These are phyloP conservation scores for Microplitis mediator DNA, from an alignment of 1,140 invertebrate genomes.

Conservation along the genomic window DNA sequence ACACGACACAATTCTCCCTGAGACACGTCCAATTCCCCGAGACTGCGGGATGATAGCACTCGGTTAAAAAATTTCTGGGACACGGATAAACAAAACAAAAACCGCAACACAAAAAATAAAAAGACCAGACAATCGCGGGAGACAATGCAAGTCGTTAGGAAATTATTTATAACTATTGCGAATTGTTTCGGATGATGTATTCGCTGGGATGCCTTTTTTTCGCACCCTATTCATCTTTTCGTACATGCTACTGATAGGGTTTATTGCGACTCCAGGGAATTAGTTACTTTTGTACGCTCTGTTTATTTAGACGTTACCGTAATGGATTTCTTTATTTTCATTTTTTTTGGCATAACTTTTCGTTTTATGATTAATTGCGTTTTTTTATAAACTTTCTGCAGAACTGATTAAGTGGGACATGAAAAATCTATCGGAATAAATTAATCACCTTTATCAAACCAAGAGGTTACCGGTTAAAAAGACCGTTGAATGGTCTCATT, in stretches of 20 bases:
- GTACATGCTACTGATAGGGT: slow-evolving; percentile 8
- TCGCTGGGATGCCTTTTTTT: not conserved
- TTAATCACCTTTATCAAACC: too few species aligned
- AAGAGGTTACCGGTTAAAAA: too few species aligned
- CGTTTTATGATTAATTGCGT: not conserved
- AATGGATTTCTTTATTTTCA: not conserved
- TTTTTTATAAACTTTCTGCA: too few species aligned
- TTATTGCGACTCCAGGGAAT: slow-evolving; percentile 23
- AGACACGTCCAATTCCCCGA: slow-evolving; percentile 28
- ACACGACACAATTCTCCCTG: not conserved
- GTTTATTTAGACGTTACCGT: not conserved
- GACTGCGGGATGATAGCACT: not conserved
- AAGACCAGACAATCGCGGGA: slow-evolving; percentile 5
- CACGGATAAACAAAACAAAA: not conserved
- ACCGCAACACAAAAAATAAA: too few species aligned
- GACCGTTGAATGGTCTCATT: too few species aligned
- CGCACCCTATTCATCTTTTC: not conserved
- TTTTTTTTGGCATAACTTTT: not conserved
- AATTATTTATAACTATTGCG: slow-evolving; percentile 20
- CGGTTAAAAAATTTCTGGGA: not conserved
- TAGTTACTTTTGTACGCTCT: slow-evolving; percentile 13
- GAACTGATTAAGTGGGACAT: too few species aligned
- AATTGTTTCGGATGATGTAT: slow-evolving; percentile 4
- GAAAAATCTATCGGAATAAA: too few species aligned
- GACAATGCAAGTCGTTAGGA: slow-evolving; percentile 16